These are phyloP conservation scores for Scaptomyza cyrtandrae DNA, from an alignment of 2,888 invertebrate species.

Conservation along the genomic window DNA sequence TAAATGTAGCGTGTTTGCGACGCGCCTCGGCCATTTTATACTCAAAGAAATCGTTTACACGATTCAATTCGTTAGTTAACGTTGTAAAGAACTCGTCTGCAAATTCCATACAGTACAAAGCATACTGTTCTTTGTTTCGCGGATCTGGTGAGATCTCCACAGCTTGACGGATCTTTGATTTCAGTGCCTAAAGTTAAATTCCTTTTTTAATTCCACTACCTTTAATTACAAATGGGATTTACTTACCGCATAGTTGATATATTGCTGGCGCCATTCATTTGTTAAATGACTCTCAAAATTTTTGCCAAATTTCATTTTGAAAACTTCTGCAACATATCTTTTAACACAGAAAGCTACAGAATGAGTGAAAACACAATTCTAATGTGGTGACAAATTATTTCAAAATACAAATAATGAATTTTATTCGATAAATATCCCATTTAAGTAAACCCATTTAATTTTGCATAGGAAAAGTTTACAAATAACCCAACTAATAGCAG, in stretches of 20 bases:
- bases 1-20: conserved; percentile 93
- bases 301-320: conserved; percentile 98
- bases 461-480: background rate
- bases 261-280: conserved; percentile 99
- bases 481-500: background rate
- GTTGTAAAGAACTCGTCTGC: conserved; percentile 96
- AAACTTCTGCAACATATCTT: background rate
- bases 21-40: conserved; percentile 98
- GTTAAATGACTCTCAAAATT: conserved; percentile 97
- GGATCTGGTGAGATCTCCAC: conserved; percentile 91
- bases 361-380: background rate
- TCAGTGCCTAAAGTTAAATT: conserved; percentile 87
- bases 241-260: conserved; percentile 91
- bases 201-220: background rate
- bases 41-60: conserved; percentile 97
- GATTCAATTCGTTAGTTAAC: conserved; percentile 95
- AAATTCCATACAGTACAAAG: conserved; percentile 85
- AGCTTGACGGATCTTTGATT: conserved; percentile 93
- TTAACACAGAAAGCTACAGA: background rate
- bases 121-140: conserved; percentile 85
- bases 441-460: no score
- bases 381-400: no score
- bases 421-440: no score
- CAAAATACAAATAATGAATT: no score
- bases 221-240: background rate